Evolutionary conservation across 1,140 invertebrate species (phyloP), one percentile per base, ranked within the genome.

Genomic region (Liolophura sinensis): DNA sequence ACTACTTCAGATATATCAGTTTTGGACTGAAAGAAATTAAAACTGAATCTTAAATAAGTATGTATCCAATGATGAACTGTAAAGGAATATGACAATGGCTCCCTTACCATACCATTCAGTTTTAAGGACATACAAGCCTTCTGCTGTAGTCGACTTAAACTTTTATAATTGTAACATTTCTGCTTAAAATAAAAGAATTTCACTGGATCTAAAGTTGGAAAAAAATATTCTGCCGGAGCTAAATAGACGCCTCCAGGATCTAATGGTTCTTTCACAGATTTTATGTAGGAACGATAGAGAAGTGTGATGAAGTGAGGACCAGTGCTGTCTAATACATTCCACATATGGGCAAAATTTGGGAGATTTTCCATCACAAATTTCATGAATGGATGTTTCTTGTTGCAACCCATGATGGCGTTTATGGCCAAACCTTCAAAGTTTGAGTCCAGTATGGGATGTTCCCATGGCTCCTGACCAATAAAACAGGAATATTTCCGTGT

Each of bases 1-100:
- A 40, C 31, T 40, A 40, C 9, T 40, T 40, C 31, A 40, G 31
- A 40, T 40, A 40, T 40, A 9, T 40, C 31, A 40, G 31, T 40
- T 40, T 40, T 40, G 9, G 31, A 40, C 73, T 74, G 6, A 77
- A 58, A 25, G 74, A 73, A 27, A 74, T 18, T 52, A 40, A 40
- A 40, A 40, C 69, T 70, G 31, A 77, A 70, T 25, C 73, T 72
- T 49, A 80, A 65, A 55, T 80, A 82, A n/a, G 79, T 80, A 66
- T 82, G 80, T 24, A 74, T 73, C 80, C 79, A 80, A 60, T 82
- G 78, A 71, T 82, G 80, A 20, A 71, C 71, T n/a, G 78, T 73
- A 67, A 76, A 82, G n/a, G 78, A 74, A 52, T 70, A 65, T 25
- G 65, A 25, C 7, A 58, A 52, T n/a, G 71, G 73, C 56, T 73